Evolutionary conservation across 2,888 invertebrate genomes (phyloP).

Genomic region (Achlya flavicornis): DNA sequence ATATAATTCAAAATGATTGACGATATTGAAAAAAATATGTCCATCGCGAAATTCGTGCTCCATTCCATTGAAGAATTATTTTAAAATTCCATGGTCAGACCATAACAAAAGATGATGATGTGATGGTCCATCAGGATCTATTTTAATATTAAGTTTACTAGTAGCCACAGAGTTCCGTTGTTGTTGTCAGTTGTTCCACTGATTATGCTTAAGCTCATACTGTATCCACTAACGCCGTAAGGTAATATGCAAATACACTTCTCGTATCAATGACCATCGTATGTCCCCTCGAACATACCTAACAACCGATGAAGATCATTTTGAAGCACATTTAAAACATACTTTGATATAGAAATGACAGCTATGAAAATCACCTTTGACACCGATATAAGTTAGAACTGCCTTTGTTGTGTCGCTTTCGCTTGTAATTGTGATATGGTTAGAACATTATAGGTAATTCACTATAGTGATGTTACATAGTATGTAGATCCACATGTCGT

Average conservation of each 20-base stretch:
- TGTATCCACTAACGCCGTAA: neutral
- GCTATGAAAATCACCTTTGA: slow-evolving; percentile 48
- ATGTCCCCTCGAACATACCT: slow-evolving; percentile 7
- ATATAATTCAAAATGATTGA: no score
- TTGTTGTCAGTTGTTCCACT: no score
- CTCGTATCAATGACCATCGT: slow-evolving; percentile 5
- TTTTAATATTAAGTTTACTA: no score
- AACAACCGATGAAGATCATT: neutral
- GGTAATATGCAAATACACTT: slow-evolving; percentile 11
- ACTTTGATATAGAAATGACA: slow-evolving; percentile 38
- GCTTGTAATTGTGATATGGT: slow-evolving; percentile 33
- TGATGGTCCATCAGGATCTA: no score
- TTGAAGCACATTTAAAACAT: slow-evolving; percentile 9
- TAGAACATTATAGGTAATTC: slow-evolving; percentile 26
- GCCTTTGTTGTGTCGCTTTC: slow-evolving; percentile 46
- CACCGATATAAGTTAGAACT: slow-evolving; percentile 31
- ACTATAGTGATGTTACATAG: no score
- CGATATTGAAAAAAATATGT: no score
- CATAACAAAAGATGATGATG: no score
- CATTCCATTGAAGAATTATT: no score
- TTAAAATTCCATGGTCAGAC: no score
- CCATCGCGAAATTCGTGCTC: no score
- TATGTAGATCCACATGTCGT: no score
- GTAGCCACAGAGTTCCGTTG: no score
- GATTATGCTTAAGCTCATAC: neutral